These are phyloP conservation scores for Cryptosula pallasiana DNA, from an alignment of 2,888 invertebrate genomes.

Conservation along the genomic window DNA sequence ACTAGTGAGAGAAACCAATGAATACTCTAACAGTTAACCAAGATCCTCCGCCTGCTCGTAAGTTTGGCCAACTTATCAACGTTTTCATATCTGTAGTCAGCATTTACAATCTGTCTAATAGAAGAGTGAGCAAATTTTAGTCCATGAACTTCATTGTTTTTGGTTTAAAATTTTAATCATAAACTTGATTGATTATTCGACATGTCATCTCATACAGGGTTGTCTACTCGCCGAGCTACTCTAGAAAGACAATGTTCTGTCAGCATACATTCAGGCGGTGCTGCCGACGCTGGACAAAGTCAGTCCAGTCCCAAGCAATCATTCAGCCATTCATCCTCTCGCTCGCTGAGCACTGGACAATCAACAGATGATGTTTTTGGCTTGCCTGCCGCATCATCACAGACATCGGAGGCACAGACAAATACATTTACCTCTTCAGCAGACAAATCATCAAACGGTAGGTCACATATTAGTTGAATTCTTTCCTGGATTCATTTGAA, in stretches of 20 bases:
- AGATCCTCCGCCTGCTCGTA: not conserved
- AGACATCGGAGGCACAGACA: not conserved
- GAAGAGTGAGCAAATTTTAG: too few species aligned
- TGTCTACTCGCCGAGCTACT: not conserved
- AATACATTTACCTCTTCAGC: not conserved
- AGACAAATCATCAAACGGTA: not conserved
- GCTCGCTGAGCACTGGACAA: not conserved
- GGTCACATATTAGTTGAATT: too few species aligned
- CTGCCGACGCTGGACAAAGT: not conserved
- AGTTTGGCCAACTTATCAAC: not conserved
- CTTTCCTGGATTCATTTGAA: too few species aligned
- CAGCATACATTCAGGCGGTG: not conserved
- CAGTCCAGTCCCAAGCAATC: not conserved
- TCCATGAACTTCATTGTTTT: too few species aligned
- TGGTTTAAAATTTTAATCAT: too few species aligned
- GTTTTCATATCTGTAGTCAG: too few species aligned
- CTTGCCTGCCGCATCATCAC: too few species aligned
- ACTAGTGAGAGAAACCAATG: not conserved
- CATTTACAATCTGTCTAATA: too few species aligned
- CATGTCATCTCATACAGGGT: not conserved
- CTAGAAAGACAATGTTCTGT: constrained; percentile 22
- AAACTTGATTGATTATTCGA: too few species aligned
- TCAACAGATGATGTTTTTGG: not conserved
- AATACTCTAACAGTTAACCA: not conserved
- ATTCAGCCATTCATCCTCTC: not conserved